Base-by-base conservation (phyloP, 2,113 vertebrate genomes). In the Octodon degus region DNA sequence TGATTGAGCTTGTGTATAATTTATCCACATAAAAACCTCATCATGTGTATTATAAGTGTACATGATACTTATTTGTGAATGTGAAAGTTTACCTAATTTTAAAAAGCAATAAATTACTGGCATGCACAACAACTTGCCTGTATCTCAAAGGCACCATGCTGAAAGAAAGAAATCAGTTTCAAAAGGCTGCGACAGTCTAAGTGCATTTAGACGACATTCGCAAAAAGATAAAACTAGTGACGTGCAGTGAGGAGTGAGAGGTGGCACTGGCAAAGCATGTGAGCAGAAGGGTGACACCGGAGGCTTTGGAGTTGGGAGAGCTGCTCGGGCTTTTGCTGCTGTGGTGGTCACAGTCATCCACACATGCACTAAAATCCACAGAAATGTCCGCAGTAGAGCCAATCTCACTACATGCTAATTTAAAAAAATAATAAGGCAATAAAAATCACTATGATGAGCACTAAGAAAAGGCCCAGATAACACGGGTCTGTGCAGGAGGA, bases 381-480 rank as follows among this genome's bases (percentile, higher is more conserved):
- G 40, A 47, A 17, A 1, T 63, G 10, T n/a, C 86, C 1, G 30
- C 4, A 11, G 6, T 30, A 65, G 86, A 93, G 70, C 4, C 10
- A 65, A n/a, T 40, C 40, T 37, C 55, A 82, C 11, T 47, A 2
- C 19, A 25, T 2, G 6, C 6, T 12, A 92, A 50, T 43, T 62
- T 40, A 10, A 72, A 94, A 83, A 83, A 43, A 32, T 19, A 68
- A 50, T 24, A 86, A 82, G 77, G 70, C 50, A 96, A 34, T 68
- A 86, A n/a, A 86, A 58, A 50, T 96, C 84, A 40, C 17, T 0
- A 37, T 4, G 10, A 82, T 55, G 92, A 95, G 30, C 74, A 68
- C 24, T 40, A 93, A 63, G 50, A 93, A 72, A 2, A 85, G 89
- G 65, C 65, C 14, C 96, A 86, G 94, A 94, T 86, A 83, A 92